Evolutionary conservation across 2,113 vertebrate species (phyloP), one percentile per base, ranked within the genome.

Genomic region (Canis aureus): DNA sequence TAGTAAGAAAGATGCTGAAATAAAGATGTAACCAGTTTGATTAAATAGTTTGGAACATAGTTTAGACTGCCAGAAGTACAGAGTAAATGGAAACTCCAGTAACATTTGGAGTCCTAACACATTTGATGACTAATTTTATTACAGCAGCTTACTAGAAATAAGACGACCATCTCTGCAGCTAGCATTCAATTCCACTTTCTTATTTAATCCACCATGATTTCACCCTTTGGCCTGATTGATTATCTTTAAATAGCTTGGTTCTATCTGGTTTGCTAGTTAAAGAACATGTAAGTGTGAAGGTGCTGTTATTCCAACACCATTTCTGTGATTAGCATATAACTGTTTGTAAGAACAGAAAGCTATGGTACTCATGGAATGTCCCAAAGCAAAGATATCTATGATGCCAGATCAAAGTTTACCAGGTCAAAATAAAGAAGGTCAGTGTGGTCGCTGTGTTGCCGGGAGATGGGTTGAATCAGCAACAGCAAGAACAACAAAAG

Each of bases 111-210:
- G 16, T 59, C 59, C 59, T 89, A 83, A 95, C 43, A 83, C 7
- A 84, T 92, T 43, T 93, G 76, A 93, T 81, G 38, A 89, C 22
- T 86, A 92, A 69, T 96, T 96, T 96, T 95, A 96, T 79, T 71
- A 74, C 0, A 91, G 12, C 5, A 35, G 55, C 20, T 91, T 80
- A 86, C 43, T 67, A 82, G 69, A 94, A 95, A 88, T 59, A 83
- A 94, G n/a, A 80, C 38, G 79, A 90, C 29, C 16, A 12, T 93
- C 69, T 83, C 55, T 66, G 27, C 9, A 66, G 32, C 69, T 89
- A 67, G 62, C 59, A 83, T 91, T 43, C 35, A 87, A 51, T 84
- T 67, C 23, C 84, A 35, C 3, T 71, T 93, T 91, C 89, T 15
- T 55, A 86, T 95, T 82, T 95, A 66, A 80, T 38, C 35, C 13